Evolutionary conservation across 2,888 invertebrate genomes (phyloP).

Genomic region (Seira musarum): DNA sequence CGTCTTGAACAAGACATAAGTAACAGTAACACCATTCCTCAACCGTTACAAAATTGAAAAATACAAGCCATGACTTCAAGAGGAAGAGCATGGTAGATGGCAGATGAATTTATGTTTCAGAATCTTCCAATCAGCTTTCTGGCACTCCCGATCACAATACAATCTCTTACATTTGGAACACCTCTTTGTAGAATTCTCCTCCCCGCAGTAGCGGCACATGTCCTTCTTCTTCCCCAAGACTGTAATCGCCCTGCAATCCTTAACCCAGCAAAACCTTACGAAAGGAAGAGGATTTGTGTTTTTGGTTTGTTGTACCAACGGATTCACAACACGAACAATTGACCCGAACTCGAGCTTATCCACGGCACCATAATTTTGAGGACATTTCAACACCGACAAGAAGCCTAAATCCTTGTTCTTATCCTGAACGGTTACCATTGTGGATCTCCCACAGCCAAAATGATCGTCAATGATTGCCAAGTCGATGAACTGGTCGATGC

Average conservation of each 20-base stretch:
- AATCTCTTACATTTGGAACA: background rate
- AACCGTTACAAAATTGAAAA: too few relatives aligned
- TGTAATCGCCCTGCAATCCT: too few relatives aligned
- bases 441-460: background rate
- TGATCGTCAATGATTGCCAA: constrained; percentile 48
- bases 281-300: too few relatives aligned
- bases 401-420: constrained; percentile 28
- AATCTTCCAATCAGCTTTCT: background rate
- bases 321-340: constrained; percentile 32
- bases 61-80: too few relatives aligned
- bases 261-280: background rate
- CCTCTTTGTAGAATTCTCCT: background rate
- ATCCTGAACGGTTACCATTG: constrained; percentile 32
- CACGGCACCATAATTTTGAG: background rate
- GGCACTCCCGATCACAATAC: background rate
- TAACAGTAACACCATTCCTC: too few relatives aligned
- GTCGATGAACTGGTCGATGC: too few relatives aligned
- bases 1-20: too few relatives aligned
- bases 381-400: constrained; percentile 34
- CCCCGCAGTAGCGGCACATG: constrained; percentile 6
- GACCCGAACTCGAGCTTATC: constrained; percentile 36
- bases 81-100: too few relatives aligned
- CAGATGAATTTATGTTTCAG: constrained; percentile 3
- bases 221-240: too few relatives aligned
- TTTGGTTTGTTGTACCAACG: constrained; percentile 14